These are phyloP conservation scores for Machimus rusticus DNA, from an alignment of 2,888 invertebrate species.

Conservation along the genomic window DNA sequence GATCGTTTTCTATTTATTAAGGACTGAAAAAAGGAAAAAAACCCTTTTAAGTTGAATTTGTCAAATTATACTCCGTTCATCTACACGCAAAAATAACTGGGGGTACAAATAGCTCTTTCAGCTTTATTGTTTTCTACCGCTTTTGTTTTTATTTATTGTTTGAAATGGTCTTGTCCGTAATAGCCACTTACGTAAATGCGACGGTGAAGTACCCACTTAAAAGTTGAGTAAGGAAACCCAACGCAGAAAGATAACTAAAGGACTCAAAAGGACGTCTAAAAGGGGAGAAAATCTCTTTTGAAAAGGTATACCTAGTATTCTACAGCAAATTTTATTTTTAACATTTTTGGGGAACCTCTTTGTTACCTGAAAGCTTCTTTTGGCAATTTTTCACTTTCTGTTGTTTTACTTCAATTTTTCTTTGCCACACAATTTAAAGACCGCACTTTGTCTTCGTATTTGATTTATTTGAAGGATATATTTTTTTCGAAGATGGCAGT, in stretches of 20 bases:
- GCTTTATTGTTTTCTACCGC: neutral
- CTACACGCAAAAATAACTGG: neutral
- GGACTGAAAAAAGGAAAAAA: neutral
- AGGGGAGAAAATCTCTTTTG: neutral
- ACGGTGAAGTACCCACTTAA: conserved; percentile 9
- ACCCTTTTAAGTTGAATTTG: neutral
- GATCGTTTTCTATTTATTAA: neutral
- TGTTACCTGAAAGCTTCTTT: neutral
- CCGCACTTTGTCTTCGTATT: conserved; percentile 1
- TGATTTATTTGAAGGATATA: conserved; percentile 2
- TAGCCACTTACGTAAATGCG: conserved; percentile 12
- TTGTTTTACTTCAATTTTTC: neutral
- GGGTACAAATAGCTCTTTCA: neutral
- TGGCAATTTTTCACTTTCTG: neutral
- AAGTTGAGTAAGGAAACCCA: conserved; percentile 8
- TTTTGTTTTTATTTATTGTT: neutral
- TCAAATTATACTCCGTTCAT: neutral
- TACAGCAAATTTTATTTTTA: neutral
- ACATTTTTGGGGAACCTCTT: conserved; percentile 8
- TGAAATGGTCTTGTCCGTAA: conserved; percentile 1
- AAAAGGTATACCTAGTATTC: neutral
- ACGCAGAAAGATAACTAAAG: neutral
- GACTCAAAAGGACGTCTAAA: neutral
- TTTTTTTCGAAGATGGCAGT: neutral
- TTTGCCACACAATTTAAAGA: neutral